Percentiles rank a stretch among this genome's conserved stretches.
Evolutionary conservation across 2,888 invertebrate species (phyloP).

Genomic region (Lepidochrysops patricia): DNA sequence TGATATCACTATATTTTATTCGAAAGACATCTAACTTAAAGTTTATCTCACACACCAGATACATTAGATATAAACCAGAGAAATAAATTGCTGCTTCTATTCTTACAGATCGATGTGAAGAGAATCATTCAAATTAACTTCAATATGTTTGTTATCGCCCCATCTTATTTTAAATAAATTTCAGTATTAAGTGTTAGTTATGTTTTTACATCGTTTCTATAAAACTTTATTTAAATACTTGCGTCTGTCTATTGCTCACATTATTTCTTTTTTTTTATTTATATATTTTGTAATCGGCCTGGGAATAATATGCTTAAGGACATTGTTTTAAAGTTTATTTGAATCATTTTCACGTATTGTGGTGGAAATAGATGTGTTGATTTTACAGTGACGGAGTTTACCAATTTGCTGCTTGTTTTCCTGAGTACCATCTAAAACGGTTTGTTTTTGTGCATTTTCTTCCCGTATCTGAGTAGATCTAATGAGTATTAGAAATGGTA

Average conservation of each 20-base stretch:
- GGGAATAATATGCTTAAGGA: neutral
- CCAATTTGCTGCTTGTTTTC: too few relatives aligned
- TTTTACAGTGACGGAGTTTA: too few relatives aligned
- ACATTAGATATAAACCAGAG: too few relatives aligned
- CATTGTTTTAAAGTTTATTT: neutral
- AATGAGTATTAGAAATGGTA: too few relatives aligned
- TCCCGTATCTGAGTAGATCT: too few relatives aligned
- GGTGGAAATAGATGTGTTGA: too few relatives aligned
- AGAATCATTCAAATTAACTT: conserved; percentile 40
- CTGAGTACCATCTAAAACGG: too few relatives aligned
- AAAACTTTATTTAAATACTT: neutral
- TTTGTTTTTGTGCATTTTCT: too few relatives aligned
- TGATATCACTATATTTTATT: too few relatives aligned
- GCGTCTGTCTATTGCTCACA: neutral
- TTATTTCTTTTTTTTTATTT: neutral
- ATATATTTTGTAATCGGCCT: neutral
- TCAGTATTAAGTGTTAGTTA: neutral
- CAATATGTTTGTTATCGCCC: conserved; percentile 21
- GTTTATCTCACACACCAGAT: too few relatives aligned
- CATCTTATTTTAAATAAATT: conserved; percentile 17
- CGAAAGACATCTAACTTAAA: too few relatives aligned
- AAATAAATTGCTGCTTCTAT: neutral
- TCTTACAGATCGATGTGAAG: neutral
- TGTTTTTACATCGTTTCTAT: neutral
- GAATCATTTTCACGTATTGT: too few relatives aligned